Conservation (phyloP, 2,797 vertebrate species). For the Paguma larvata region DNA sequence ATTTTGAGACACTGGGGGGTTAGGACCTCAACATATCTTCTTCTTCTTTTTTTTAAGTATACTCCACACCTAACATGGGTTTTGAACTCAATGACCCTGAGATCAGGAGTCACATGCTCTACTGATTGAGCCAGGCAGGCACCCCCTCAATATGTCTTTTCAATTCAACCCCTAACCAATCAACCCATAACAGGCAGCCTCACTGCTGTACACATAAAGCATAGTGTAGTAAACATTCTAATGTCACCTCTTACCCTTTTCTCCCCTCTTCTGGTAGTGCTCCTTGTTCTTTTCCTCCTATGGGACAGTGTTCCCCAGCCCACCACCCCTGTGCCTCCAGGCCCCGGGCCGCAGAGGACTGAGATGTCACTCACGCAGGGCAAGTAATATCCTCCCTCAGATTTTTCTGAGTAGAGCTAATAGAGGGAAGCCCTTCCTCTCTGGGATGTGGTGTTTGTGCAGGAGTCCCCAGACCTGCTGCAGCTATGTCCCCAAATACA, state of each 20-base stretch:
- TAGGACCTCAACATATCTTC: neutral
- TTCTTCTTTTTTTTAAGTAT: neutral
- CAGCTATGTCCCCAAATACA: neutral
- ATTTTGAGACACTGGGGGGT: neutral
- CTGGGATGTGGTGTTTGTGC: neutral
- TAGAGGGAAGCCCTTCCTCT: neutral
- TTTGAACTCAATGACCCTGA: too few relatives aligned
- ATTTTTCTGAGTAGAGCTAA: neutral
- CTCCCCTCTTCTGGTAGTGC: neutral
- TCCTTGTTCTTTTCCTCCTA: neutral
- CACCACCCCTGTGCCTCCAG: neutral
- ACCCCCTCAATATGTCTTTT: neutral
- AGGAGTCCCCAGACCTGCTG: neutral
- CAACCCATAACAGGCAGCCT: neutral
- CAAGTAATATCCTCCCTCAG: neutral
- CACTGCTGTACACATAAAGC: neutral
- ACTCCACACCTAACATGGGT: too few relatives aligned
- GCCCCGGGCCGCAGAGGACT: neutral
- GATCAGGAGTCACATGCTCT: too few relatives aligned
- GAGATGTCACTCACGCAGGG: neutral
- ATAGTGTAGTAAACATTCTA: neutral
- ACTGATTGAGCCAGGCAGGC: too few relatives aligned
- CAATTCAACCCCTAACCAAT: neutral
- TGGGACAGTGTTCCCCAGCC: neutral
- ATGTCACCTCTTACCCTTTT: neutral